These are phyloP conservation scores for Saccopteryx leptura DNA, from an alignment of 2,113 vertebrate species.

Conservation along the genomic window DNA sequence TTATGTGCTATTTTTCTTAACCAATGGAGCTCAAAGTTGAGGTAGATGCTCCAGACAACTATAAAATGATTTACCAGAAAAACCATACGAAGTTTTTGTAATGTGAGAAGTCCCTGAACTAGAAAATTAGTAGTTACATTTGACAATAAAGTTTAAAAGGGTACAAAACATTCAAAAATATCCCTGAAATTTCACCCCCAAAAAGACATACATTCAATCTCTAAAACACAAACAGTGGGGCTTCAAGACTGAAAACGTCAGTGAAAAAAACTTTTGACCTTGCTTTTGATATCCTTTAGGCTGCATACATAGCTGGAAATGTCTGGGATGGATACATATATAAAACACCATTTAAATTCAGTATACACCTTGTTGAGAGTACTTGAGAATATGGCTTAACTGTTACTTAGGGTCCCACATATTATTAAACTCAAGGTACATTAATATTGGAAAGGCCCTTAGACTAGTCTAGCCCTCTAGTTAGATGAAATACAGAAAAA, in stretches of 20 bases:
- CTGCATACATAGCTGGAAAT: neutral
- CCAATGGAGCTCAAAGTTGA: neutral
- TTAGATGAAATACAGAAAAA: neutral
- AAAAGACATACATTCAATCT: neutral
- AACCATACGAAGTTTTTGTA: neutral
- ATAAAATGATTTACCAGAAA: slow-evolving; percentile 30
- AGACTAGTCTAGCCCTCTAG: neutral
- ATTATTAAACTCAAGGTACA: neutral
- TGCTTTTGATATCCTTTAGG: neutral
- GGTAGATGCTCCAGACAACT: neutral
- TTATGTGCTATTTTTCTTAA: slow-evolving; percentile 2
- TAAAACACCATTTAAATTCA: neutral
- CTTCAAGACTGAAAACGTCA: neutral
- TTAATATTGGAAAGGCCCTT: neutral
- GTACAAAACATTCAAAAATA: neutral
- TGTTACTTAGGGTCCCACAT: neutral
- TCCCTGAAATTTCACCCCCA: neutral
- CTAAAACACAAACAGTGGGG: neutral
- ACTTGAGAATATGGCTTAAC: neutral
- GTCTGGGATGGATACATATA: neutral
- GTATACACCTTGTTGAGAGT: neutral
- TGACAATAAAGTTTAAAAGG: slow-evolving; percentile 22
- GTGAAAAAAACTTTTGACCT: slow-evolving; percentile 7
- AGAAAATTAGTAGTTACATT: slow-evolving; percentile 4
- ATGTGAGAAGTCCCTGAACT: slow-evolving; percentile 15